phyloP scores from a whole-genome alignment of 1,140 invertebrate genomes.

The Drosophila ohnishii region DNA sequence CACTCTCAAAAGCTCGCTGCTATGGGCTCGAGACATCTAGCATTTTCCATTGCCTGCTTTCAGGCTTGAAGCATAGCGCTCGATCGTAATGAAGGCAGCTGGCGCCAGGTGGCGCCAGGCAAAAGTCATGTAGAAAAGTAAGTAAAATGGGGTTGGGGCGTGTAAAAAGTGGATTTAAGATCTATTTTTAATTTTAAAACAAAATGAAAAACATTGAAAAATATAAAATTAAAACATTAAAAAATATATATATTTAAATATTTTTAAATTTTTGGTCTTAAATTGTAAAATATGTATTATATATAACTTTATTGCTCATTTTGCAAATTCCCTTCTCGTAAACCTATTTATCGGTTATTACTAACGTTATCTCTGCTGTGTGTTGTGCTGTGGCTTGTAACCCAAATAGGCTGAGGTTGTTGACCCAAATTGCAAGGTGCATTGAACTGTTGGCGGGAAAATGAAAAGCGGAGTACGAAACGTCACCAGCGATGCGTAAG shows the following conservation, averaged over 20 bases:
- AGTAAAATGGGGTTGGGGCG: not conserved
- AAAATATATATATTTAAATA: no score
- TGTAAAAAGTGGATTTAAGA: not conserved
- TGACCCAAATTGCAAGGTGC: constrained; percentile 81
- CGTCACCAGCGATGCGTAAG: constrained; percentile 36
- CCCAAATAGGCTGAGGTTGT: constrained; percentile 76
- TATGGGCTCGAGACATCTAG: not conserved
- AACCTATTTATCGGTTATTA: not conserved
- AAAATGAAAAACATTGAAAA: not conserved
- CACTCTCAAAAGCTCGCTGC: constrained; percentile 43
- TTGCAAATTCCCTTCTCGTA: not conserved
- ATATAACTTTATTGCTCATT: not conserved
- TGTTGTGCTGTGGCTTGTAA: constrained; percentile 27
- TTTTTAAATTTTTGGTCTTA: not conserved
- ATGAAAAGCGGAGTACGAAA: constrained; percentile 29
- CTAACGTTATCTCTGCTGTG: not conserved
- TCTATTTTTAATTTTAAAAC: not conserved
- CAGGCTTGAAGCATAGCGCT: constrained; percentile 30
- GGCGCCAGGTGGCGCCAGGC: constrained; percentile 15
- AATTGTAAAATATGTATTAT: no score
- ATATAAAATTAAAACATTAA: not conserved
- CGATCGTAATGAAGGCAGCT: constrained; percentile 18
- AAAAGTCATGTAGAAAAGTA: not conserved
- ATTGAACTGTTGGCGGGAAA: constrained; percentile 69
- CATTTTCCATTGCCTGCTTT: constrained; percentile 62